A percentile compares a stretch with the other conserved stretches of the same genome.
These are phyloP conservation scores for Cephalotes varians DNA, from an alignment of 2,888 invertebrate species.

Conservation along the genomic window DNA sequence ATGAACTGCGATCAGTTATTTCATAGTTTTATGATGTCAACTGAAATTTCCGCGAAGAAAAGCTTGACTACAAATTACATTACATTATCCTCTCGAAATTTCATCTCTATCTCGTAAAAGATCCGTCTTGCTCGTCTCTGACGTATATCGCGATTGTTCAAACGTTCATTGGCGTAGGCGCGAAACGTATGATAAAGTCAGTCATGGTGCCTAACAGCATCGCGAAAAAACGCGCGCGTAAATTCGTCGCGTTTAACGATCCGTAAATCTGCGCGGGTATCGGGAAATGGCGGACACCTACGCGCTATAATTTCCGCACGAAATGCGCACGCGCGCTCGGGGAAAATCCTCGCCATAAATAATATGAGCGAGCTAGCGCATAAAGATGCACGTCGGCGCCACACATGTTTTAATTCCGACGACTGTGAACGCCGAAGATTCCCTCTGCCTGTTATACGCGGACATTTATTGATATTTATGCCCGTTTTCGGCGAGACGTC, in stretches of 20 bases:
- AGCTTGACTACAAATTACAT: neutral
- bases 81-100: neutral
- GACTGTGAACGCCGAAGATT: constrained; percentile 9
- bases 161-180: constrained; percentile 61
- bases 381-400: constrained; percentile 36
- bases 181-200: constrained; percentile 60
- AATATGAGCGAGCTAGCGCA: constrained; percentile 28
- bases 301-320: constrained; percentile 68
- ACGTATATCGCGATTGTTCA: constrained; percentile 17
- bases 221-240: constrained; percentile 65
- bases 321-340: constrained; percentile 57
- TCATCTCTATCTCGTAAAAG: neutral
- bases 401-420: constrained; percentile 49
- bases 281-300: constrained; percentile 69
- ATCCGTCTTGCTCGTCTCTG: too few species aligned
- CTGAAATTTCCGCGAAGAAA: neutral
- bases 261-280: constrained; percentile 70
- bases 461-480: constrained; percentile 48
- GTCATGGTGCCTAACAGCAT: constrained; percentile 53
- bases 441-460: neutral
- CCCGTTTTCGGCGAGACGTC: constrained; percentile 17
- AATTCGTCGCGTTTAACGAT: constrained; percentile 72
- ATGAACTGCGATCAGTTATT: neutral
- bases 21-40: neutral
- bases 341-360: constrained; percentile 62